These are phyloP conservation scores for Liodrosophila aerea DNA, from an alignment of 2,888 invertebrate genomes.

Conservation along the genomic window DNA sequence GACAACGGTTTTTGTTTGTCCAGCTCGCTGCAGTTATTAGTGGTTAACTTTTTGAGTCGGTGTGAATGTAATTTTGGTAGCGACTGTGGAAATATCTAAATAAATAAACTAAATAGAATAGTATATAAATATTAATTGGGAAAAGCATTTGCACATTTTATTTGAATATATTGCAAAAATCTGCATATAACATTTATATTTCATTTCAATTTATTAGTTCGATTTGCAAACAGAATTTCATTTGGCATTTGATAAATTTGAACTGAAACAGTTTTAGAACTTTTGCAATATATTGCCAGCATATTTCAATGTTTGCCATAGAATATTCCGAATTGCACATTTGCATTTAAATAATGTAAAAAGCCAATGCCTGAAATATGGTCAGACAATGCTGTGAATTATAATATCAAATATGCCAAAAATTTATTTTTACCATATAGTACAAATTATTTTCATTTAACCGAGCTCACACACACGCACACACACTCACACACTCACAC, in stretches of 20 bases:
- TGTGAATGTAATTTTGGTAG: constrained; percentile 17
- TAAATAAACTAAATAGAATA: not conserved
- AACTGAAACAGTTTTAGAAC: too few species aligned
- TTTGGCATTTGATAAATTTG: too few species aligned
- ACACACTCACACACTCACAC: constrained; percentile 4
- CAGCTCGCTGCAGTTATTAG: constrained; percentile 27
- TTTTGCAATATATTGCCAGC: too few species aligned
- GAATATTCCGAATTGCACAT: constrained; percentile 7
- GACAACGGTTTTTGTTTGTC: constrained; percentile 26
- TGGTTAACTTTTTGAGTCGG: constrained; percentile 16
- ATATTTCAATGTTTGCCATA: not conserved
- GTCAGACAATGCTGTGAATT: constrained; percentile 23
- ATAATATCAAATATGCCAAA: constrained; percentile 35
- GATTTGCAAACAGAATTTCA: too few species aligned
- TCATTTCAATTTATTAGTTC: too few species aligned
- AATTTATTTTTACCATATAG: constrained; percentile 31
- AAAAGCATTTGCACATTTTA: not conserved
- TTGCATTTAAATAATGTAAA: constrained; percentile 30
- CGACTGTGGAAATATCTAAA: not conserved
- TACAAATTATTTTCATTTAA: constrained; percentile 50
- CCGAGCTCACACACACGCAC: constrained; percentile 3
- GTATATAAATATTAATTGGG: not conserved
- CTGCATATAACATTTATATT: too few species aligned
- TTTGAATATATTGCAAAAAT: not conserved
- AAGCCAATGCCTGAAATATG: constrained; percentile 33